Base-by-base conservation (phyloP, 1,140 invertebrate species). In the Drosophila littoralis region DNA sequence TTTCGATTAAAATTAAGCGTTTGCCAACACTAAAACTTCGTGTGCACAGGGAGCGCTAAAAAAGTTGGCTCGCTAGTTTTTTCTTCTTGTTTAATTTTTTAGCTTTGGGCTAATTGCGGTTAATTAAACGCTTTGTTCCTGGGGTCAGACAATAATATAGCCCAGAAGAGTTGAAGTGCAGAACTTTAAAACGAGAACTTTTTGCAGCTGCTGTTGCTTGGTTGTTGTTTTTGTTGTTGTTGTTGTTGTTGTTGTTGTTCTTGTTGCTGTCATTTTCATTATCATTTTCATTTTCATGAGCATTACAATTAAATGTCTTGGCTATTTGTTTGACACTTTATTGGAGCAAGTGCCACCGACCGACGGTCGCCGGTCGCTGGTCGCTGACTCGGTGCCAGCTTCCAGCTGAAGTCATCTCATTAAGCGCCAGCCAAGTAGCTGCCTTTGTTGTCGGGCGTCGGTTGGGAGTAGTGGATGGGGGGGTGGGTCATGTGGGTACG, bases 261-360 rank as follows among this genome's bases (percentile, higher is more conserved):
- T 38, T 69, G 15, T 28, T 55, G 42, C 48, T 70, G 17, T 33
- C 17, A 15, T 54, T 64, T 45, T 65, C 59, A 35, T 61, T 61
- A 55, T 52, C 57, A 52, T 67, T 58, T 28, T 51, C 54, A 60
- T 75, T 85, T 75, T 75, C 82, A 85, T 85, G 75, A 57, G 40
- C 70, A 66, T 63, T 79, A 77, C 76, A 88, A 89, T 88, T 83
- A 88, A 89, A 83, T 80, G 84, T 51, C 79, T 81, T 77, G 66
- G 79, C 84, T 65, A 75, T 89, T 88, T 89, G 79, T 88, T 89
- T 88, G 83, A 75, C 83, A 88, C 72, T 88, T 88, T 88, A 88
- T 88, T 88, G 84, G 66, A 72, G 65, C 33, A n/a, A 48, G 13
- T 28, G 2, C 64, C 50, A 36, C 46, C 42, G 28, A 28, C 22